phyloP scores from a whole-genome alignment of 2,888 invertebrate genomes.

The Cephus pygmeus region DNA sequence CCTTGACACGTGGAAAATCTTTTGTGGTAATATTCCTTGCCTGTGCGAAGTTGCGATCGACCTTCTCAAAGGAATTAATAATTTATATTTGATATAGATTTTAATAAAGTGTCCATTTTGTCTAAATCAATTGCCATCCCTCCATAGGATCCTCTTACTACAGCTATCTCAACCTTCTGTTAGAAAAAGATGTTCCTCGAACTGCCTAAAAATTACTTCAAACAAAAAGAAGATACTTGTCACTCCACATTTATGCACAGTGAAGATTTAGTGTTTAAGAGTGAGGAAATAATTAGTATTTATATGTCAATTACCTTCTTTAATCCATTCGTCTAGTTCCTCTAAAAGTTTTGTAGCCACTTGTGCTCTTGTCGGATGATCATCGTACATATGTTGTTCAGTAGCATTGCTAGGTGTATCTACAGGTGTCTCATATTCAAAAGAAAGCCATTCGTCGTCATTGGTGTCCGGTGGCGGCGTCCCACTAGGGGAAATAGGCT shows the following conservation, averaged over 20 bases:
- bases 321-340: conserved; percentile 76
- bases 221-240: not conserved
- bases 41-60: not conserved
- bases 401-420: conserved; percentile 38
- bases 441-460: conserved; percentile 53
- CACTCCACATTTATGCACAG: not conserved
- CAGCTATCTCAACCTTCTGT: not conserved
- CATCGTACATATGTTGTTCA: conserved; percentile 50
- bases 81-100: not conserved
- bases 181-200: not conserved
- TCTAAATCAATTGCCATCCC: not conserved
- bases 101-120: not conserved
- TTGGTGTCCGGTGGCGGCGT: conserved; percentile 59
- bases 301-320: conserved; percentile 70
- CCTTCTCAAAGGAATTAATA: not conserved
- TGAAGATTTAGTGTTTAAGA: not conserved
- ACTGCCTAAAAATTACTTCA: not conserved
- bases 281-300: not conserved
- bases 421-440: conserved; percentile 56
- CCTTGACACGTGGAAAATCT: not conserved
- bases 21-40: not conserved
- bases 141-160: not conserved
- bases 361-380: conserved; percentile 67
- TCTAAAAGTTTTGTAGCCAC: conserved; percentile 75
- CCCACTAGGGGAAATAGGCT: conserved; percentile 69